A percentile compares a stretch with the other conserved stretches of the same genome.
Evolutionary conservation across 2,113 vertebrate species (phyloP).

Genomic region (Xenus cinereus): DNA sequence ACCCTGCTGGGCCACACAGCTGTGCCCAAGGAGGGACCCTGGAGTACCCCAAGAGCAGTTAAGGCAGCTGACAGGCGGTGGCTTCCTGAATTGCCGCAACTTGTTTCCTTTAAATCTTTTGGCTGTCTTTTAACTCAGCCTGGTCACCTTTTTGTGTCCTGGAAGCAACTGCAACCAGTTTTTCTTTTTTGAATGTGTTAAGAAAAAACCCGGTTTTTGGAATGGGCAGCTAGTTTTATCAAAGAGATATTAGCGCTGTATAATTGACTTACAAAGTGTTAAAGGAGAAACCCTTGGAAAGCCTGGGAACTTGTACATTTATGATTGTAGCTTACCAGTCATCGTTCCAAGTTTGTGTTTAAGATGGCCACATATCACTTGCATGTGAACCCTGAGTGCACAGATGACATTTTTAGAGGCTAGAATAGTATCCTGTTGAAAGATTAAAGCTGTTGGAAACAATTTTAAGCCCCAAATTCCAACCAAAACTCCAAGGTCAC

Average conservation of each 20-base stretch:
- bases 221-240: background rate
- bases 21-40: background rate
- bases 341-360: background rate
- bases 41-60: background rate
- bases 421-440: background rate
- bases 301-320: background rate
- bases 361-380: background rate
- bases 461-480: background rate
- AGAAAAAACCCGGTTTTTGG: background rate
- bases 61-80: background rate
- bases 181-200: background rate
- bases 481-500: background rate
- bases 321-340: background rate
- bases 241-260: background rate
- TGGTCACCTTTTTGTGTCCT: background rate
- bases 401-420: background rate
- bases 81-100: background rate
- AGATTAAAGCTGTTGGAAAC: background rate
- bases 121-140: background rate
- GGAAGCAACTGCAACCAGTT: background rate
- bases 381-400: background rate
- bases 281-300: background rate
- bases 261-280: background rate
- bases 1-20: background rate
- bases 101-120: background rate